Evolutionary conservation across 2,797 vertebrate genomes (phyloP), one percentile per base, ranked within the genome.

Genomic region (Tangara arthus): DNA sequence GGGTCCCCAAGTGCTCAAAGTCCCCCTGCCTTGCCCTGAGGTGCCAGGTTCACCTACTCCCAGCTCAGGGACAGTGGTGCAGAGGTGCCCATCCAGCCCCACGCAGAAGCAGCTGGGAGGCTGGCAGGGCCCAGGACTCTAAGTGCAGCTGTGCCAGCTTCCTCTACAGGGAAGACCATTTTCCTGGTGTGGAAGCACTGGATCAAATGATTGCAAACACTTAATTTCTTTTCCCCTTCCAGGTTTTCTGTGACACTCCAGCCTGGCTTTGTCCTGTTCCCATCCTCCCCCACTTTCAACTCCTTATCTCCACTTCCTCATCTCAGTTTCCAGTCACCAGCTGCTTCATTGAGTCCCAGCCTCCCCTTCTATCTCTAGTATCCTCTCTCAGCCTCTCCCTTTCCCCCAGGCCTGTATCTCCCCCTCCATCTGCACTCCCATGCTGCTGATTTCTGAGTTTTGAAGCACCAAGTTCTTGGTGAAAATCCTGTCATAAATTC

Each of bases 321-420:
- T 92, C 88, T 90, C 93, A 86, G 42, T 92, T 95, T 90, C 73
- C 72, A 57, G 73, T 44, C 34, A 87, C 12, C 80, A 92, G 82
- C 70, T 84, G 66, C 42, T 93, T 89, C 70, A 61, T 76, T 89
- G 83, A 84, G 55, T 87, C 20, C 61, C 73, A 72, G 21, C 12
- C 47, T 90, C n/a, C 19, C 19, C 17, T 94, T 90, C 57, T 68
- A 46, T 64, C 68, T 95, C 91, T 60, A 39, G 37, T 28, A 30
- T 70, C 12, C 22, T 75, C 53, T 71, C 37, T 71, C 60, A 82
- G 27, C 35, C 19, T 76, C 42, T 92, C 24, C 22, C 39, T 57
- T 7, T 50, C 26, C 5, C 15, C 5, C 9, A 61, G 23, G 9
- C 15, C 23, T 57, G 4, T 46, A 32, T 57, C 46, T 68, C 19